Base-by-base conservation (phyloP, 2,888 invertebrate genomes). In the Sinodicranocentrus sp. region DNA sequence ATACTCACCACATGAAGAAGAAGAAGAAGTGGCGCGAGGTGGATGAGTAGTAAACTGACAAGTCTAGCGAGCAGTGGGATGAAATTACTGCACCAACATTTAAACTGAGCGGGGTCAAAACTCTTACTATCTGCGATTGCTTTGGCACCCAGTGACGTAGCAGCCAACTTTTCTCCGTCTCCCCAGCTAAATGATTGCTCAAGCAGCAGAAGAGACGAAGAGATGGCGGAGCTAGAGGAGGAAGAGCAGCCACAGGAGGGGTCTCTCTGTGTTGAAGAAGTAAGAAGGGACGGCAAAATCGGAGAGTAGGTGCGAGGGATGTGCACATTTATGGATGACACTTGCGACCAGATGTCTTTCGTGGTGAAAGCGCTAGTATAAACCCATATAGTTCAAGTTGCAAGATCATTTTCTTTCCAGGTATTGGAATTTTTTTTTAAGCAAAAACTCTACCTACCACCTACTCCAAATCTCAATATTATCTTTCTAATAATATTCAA, bases 221-320 rank as follows among this genome's bases (percentile, higher is more conserved):
- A 82, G 75, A 61, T 75, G 75, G 82, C 75, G 75, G 82, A 75
- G 75, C 52, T 25, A 17, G 67, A 65, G 33, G 13, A 72, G 63
- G 61, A 73, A 59, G 52, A 71, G 72, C 63, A 73, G 73, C 75
- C 75, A 70, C 82, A 76, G 75, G 82, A 82, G 52, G 68, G 75
- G 67, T 59, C 82, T 70, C 75, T 82, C 67, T 82, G 80, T 70
- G 82, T 19, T 67, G 82, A 33, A 68, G 67, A 54, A 82, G 73
- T 48, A 65, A 68, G 25, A 61, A 82, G 75, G 68, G 82, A 68
- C 68, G 75, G 75, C 73, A 73, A 44, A 44, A 61, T 75, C 70
- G 75, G 82, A 75, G 82, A 72, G 77, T 33, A 77, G 82, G 73
- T 82, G 82, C 82, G 52, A 82, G 82, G 75, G 82, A 75, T 75